These are phyloP conservation scores for Prorops nasuta DNA, from an alignment of 1,140 invertebrate species.

Conservation along the genomic window DNA sequence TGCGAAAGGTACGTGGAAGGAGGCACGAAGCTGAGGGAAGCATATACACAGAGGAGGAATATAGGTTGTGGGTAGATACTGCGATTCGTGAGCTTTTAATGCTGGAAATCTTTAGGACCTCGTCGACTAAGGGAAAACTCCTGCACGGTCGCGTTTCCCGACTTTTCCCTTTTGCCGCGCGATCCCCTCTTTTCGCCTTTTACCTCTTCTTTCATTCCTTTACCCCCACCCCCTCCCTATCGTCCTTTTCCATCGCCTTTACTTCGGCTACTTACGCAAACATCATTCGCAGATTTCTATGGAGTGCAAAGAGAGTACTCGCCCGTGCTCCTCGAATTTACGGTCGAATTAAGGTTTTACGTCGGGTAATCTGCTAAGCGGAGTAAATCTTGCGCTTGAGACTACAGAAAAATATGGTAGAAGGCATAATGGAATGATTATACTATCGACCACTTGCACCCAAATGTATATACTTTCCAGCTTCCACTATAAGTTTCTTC, in stretches of 20 bases:
- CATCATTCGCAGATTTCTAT: constrained; percentile 31
- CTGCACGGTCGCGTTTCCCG: too few relatives aligned
- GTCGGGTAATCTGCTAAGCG: constrained; percentile 31
- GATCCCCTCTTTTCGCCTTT: constrained; percentile 9
- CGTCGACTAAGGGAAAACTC: not conserved
- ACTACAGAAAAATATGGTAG: constrained; percentile 14
- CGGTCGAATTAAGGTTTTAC: constrained; percentile 41
- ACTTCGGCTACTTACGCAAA: constrained; percentile 29
- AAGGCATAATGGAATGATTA: too few relatives aligned
- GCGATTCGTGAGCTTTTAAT: too few relatives aligned
- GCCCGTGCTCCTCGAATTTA: constrained; percentile 29
- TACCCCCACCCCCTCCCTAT: constrained; percentile 8
- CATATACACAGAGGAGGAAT: not conserved
- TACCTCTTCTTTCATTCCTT: constrained; percentile 1
- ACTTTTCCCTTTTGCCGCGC: constrained; percentile 13
- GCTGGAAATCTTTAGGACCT: not conserved
- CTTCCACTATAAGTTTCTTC: too few relatives aligned
- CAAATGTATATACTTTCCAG: too few relatives aligned
- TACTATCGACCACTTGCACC: too few relatives aligned
- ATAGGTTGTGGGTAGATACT: too few relatives aligned
- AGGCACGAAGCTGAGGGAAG: too few relatives aligned
- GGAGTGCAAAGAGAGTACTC: constrained; percentile 22
- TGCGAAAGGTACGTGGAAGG: too few relatives aligned
- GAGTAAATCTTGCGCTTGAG: constrained; percentile 27
- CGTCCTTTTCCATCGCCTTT: constrained; percentile 7